These are phyloP conservation scores for Percopsis transmontana DNA, from an alignment of 2,113 vertebrate species.

Conservation along the genomic window DNA sequence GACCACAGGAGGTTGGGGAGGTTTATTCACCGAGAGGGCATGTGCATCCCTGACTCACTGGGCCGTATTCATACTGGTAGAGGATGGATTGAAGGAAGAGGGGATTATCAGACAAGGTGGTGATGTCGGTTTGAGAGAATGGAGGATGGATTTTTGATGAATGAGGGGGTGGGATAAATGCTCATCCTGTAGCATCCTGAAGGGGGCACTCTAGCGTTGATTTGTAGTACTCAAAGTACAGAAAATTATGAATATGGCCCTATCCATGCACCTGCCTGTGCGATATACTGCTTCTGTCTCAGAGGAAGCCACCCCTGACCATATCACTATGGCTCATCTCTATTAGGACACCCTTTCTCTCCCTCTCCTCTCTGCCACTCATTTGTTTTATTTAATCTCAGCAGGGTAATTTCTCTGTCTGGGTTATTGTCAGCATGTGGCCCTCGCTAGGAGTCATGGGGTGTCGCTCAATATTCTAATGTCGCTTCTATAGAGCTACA, in stretches of 20 bases:
- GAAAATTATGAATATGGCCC: constrained; percentile 83
- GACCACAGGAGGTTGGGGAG: constrained; percentile 68
- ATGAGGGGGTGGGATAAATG: constrained; percentile 35
- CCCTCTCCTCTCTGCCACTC: neutral
- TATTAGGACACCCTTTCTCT: constrained; percentile 31
- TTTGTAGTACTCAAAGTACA: constrained; percentile 62
- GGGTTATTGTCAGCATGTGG: constrained; percentile 55
- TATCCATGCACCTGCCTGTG: constrained; percentile 62
- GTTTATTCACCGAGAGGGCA: constrained; percentile 63
- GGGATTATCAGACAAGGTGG: constrained; percentile 25
- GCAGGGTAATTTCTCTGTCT: constrained; percentile 35
- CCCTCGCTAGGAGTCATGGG: constrained; percentile 50
- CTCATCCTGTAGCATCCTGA: neutral
- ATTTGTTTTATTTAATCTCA: neutral
- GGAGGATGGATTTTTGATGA: constrained; percentile 21
- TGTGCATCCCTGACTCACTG: constrained; percentile 79
- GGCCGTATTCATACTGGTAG: constrained; percentile 75
- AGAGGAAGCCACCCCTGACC: constrained; percentile 64
- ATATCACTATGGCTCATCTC: constrained; percentile 50
- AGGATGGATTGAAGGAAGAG: constrained; percentile 29
- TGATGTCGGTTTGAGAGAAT: constrained; percentile 30
- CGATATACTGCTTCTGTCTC: constrained; percentile 79
- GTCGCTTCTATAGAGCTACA: constrained; percentile 30
- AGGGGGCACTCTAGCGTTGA: neutral
- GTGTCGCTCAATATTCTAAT: constrained; percentile 57